Evolutionary conservation across 2,113 vertebrate species (phyloP), one percentile per base, ranked within the genome.

Genomic region (Cariama cristata): DNA sequence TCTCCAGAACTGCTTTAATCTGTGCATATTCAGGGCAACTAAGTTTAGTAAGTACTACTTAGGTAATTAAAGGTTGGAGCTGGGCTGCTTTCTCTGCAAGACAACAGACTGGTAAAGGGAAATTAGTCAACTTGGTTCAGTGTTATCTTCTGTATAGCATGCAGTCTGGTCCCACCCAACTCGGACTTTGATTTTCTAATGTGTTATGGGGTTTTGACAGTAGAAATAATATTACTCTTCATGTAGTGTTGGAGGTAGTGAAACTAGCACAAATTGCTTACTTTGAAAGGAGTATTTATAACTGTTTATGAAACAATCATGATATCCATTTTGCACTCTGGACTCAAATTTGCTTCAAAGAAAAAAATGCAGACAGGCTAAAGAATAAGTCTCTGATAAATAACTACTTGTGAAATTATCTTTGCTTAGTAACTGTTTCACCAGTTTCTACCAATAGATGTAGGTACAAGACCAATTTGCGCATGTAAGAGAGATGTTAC

Each of bases 1-100:
- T 85, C 88, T 89, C 76, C 49, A 44, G 77, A 89, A 81, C 91
- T 86, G 68, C 93, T 95, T 95, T 97, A 97, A 97, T 96, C 95
- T 97, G 79, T 88, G 90, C 87, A 93, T 92, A 95, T 91, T 94
- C 69, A 92, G 93, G 81, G 90, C 73, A 88, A 60, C 67, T 95
- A 82, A 92, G 86, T 93, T 96, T 97, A 94, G 91, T 77, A 90
- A 96, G 88, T 87, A 80, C 77, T 96, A 60, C 90, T 93, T 85
- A 95, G 84, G 91, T 97, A 95, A 95, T 33, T 86, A 90, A 95
- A 90, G 86, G 75, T 83, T 80, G 42, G 67, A 90, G 45, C 74
- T 60, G 79, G 82, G 49, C 86, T 93, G 87, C 79, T 85, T 75
- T 94, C 83, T 82, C 82, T 77, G 67, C 55, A 76, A 64, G 90